Evolutionary conservation across 23 tunicate species (phyloP), one percentile per base, ranked within the genome.

Genomic region (Phallusia fumigata): DNA sequence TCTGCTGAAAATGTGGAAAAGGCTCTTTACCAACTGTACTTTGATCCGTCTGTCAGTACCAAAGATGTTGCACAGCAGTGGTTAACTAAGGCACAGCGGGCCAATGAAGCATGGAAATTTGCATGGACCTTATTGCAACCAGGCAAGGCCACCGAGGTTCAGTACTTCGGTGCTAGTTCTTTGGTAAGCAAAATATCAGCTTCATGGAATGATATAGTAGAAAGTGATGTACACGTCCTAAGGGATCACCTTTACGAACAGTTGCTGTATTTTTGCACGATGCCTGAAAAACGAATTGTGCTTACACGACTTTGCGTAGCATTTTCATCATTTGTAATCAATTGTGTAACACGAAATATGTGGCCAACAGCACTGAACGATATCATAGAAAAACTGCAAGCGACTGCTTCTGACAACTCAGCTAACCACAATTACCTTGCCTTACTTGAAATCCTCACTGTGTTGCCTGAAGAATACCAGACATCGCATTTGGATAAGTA

Each of bases 161-260:
- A 96, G 64, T 91, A 91, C 74, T 96, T 88, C 84, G 99, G 99
- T 19, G 99, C 99, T 0, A 96, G 92, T 82, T 89, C 90, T 40
- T 82, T 96, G 32, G 76, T 84, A 0, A 84, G 84, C 53, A 89
- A 89, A 58, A 96, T 96, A 33, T 51, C 89, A 13, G 86, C 89
- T 34, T 85, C 90, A 33, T 89, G 95, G 93, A 65, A 84, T 53
- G 99, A 96, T 35, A 79, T 96, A 0, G 90, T 93, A 0, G 80
- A 77, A 11, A 79, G 86, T 36, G 88, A 96, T 40, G 76, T 93
- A 15, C 18, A 40, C 19, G 85, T 83, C 32, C 65, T 94, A 3
- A 77, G 84, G 10, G 83, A 86, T 49, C 88, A 82, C 8, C 80
- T 94, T 10, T 89, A 76, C 65, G 86, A 92, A 21, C 88, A 79